Evolutionary conservation across 2,888 invertebrate genomes (phyloP).

Genomic region (Ichneumon xanthorius): DNA sequence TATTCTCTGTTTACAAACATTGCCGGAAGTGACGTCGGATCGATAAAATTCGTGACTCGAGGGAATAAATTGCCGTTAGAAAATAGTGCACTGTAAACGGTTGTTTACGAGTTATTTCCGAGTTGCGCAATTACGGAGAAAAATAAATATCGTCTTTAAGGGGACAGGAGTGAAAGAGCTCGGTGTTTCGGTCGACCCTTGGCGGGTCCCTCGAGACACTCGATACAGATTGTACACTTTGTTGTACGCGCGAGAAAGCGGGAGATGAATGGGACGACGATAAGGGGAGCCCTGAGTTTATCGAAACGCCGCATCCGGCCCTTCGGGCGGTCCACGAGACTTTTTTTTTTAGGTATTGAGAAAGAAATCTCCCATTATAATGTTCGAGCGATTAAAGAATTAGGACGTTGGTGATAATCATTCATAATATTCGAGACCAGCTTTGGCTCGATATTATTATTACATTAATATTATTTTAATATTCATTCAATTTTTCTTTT

Average conservation of each 20-base stretch:
- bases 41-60: background rate
- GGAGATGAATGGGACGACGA: slow-evolving; percentile 44
- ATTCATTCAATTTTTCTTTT: background rate
- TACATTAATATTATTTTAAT: background rate
- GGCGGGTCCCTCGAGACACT: slow-evolving; percentile 1
- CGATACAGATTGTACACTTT: slow-evolving; percentile 6
- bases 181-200: slow-evolving; percentile 50
- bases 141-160: background rate
- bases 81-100: background rate
- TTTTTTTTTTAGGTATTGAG: slow-evolving; percentile 7
- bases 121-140: background rate
- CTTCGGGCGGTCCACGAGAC: background rate
- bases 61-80: background rate
- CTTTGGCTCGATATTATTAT: background rate
- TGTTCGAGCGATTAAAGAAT: background rate
- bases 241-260: slow-evolving; percentile 28
- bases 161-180: slow-evolving; percentile 6
- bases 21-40: background rate
- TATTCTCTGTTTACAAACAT: background rate
- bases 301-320: slow-evolving; percentile 50
- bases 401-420: background rate
- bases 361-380: background rate
- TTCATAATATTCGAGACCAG: background rate
- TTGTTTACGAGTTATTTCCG: background rate
- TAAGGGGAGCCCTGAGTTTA: slow-evolving; percentile 53